These are phyloP conservation scores for Drosophila leonis DNA, from an alignment of 2,888 invertebrate species.

Conservation along the genomic window DNA sequence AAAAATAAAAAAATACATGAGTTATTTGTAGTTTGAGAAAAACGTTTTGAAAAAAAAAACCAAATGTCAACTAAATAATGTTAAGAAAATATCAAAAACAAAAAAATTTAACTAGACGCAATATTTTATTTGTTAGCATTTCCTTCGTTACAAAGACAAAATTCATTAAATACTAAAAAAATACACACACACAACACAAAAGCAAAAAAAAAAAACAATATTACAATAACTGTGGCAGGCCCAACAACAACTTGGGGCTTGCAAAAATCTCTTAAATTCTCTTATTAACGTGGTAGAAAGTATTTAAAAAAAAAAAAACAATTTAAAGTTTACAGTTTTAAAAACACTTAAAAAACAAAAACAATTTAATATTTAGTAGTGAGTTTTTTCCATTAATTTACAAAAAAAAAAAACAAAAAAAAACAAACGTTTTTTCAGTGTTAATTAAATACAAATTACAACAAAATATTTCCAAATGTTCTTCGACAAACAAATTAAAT, in stretches of 20 bases:
- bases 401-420: too few species aligned
- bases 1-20: constrained; percentile 47
- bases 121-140: constrained; percentile 63
- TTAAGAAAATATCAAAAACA: constrained; percentile 57
- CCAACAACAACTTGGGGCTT: constrained; percentile 61
- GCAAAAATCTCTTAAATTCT: constrained; percentile 44
- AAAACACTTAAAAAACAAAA: constrained; percentile 21
- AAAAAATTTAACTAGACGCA: constrained; percentile 66
- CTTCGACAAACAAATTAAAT: constrained; percentile 74
- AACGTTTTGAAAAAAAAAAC: constrained; percentile 33
- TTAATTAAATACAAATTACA: constrained; percentile 61
- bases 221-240: constrained; percentile 84
- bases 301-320: constrained; percentile 28
- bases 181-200: constrained; percentile 56
- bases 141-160: constrained; percentile 51
- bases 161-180: constrained; percentile 37
- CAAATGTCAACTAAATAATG: constrained; percentile 49
- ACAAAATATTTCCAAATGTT: constrained; percentile 59
- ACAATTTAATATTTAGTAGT: constrained; percentile 58
- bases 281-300: constrained; percentile 66
- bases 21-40: constrained; percentile 67
- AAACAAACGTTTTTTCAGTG: constrained; percentile 62
- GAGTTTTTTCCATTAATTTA: constrained; percentile 72
- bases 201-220: constrained; percentile 78
- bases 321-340: constrained; percentile 47